Evolutionary conservation across 2,113 vertebrate species (phyloP).

Genomic region (Nothobranchius furzeri): DNA sequence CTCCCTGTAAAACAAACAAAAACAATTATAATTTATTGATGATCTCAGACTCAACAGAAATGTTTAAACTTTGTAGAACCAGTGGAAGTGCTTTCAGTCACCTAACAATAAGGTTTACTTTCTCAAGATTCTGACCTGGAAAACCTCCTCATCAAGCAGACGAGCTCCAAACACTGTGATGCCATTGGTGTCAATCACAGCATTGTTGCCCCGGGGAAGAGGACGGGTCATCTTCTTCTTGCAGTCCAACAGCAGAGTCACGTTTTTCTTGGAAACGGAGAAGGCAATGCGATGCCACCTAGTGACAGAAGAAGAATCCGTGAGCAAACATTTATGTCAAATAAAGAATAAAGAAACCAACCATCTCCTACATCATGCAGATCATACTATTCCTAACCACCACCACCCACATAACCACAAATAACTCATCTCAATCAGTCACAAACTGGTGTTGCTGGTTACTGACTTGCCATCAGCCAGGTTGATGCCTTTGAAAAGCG

Average conservation of each 20-base stretch:
- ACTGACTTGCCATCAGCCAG: conserved; percentile 94
- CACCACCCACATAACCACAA: conserved; percentile 13
- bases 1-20: conserved; percentile 77
- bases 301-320: conserved; percentile 25
- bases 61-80: neutral
- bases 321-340: conserved; percentile 31
- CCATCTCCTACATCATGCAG: too few species aligned
- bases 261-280: conserved; percentile 86
- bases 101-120: neutral
- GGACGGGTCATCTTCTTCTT: conserved; percentile 85
- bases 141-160: conserved; percentile 88
- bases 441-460: conserved; percentile 64
- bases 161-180: conserved; percentile 89
- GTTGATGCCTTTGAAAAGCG: conserved; percentile 86
- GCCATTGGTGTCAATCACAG: conserved; percentile 85
- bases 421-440: conserved; percentile 39
- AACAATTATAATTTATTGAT: neutral
- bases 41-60: neutral
- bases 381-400: neutral
- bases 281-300: conserved; percentile 91
- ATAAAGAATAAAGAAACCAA: neutral
- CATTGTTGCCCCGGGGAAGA: conserved; percentile 80
- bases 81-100: neutral
- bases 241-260: conserved; percentile 89
- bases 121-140: conserved; percentile 80